Base-by-base conservation (phyloP, 2,888 invertebrate species). In the Scaptomyza flava region DNA sequence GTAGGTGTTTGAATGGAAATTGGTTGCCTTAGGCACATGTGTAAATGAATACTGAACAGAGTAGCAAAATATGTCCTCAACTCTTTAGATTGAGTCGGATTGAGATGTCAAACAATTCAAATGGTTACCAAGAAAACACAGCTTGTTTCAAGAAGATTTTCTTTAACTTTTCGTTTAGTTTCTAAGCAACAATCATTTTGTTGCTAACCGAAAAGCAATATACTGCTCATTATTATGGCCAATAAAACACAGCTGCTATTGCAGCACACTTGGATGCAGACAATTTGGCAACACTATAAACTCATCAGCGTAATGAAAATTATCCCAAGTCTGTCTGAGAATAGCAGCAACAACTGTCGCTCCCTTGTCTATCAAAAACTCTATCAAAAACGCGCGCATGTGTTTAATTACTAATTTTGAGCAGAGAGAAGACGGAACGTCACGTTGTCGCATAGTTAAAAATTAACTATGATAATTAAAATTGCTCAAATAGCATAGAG, bases 251-350 rank as follows among this genome's bases (percentile, higher is more conserved):
- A 77, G 53, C 68, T 68, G 66, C 53, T 58, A 57, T 57, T 52
- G n/a, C 33, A 12, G 31, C 17, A 20, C 9, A 48, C 17, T 48
- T 52, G 38, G 27, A 38, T 41, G 12, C 51, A 60, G 77, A 81
- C 78, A 73, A 58, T 69, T 78, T 68, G 84, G 61, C 72, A 62
- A 53, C 75, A 81, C 85, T 79, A 87, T 83, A 81, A 83, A 84
- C 85, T 79, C 87, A 79, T 87, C 87, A 87, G 59, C 61, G 62
- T 81, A 84, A 87, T 84, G 77, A 81, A 79, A 87, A 59, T 64
- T 33, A 50, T 41, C 48, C 56, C 47, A 63, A 74, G 59, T 45
- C 59, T 30, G 43, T 52, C 77, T 12, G 52, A 52, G 17, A 38
- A 30, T 6, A 11, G 20, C 14, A 48, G 41, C 34, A 61, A 52